Base-by-base conservation (phyloP, 2,888 invertebrate genomes). In the Petrolisthes manimaculis region DNA sequence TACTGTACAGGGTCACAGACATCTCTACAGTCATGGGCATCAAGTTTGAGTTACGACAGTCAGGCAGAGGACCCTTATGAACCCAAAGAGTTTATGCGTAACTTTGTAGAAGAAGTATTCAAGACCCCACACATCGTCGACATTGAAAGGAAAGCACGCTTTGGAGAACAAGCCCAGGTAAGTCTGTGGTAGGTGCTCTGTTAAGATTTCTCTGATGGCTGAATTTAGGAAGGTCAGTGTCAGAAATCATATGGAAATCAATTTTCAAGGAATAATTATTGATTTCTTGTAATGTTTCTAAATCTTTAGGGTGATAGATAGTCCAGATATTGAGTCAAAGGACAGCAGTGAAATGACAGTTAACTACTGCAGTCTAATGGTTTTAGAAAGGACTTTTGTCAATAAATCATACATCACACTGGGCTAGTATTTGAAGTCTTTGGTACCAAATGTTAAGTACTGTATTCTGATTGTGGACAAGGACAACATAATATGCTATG, bases 131-230 rank as follows among this genome's bases (percentile, higher is more conserved):
- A 93, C 51, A 93, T 93, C 51, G 94, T 95, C 77, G 94, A 94
- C 83, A 94, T 95, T 91, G 95, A 95, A 91, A 94, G 95, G 86
- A 96, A 96, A 92, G 95, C 95, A 0, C 95, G 94, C 92, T 96
- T 96, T 92, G 95, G 96, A 1, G 94, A 95, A 92, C 93, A 95
- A 92, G 94, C 95, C 90, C 94, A 95, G 90, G 93, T 94, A 87
- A 83, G 77, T 92, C 92, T 3, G 12, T 56, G 9, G 8, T 18
- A 80, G 21, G 12, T 77, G 5, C 5, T 24, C 37, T 24, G 12
- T 24, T 24, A 8, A n/a, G 24, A 24, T 67, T 67, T 14, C 18
- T 18, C 18, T 67, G 67, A 3, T 18, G 54, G 21, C 54, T 54
- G 21, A 21, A 18, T 14, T 71, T 4, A 18, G n/a, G 6, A 71